phyloP scores from a whole-genome alignment of 1,140 invertebrate species.

The Megalonaias nervosa region DNA sequence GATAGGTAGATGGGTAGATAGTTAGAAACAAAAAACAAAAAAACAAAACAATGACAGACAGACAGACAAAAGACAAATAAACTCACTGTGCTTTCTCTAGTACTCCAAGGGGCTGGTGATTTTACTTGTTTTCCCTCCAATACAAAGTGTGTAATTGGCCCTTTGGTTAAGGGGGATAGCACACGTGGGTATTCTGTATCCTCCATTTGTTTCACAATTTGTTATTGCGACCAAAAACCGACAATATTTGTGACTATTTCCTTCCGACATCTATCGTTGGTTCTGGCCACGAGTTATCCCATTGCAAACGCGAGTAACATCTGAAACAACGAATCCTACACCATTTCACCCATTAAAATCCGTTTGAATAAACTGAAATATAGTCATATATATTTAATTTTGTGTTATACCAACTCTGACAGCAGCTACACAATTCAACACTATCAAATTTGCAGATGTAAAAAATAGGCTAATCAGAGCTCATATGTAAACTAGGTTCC shows the following conservation, averaged over 20 bases:
- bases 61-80: neutral
- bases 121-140: conserved; percentile 35
- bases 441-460: no score
- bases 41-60: neutral
- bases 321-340: neutral
- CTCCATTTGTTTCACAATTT: conserved; percentile 24
- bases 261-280: neutral
- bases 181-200: conserved; percentile 28
- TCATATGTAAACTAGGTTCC: no score
- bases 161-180: conserved; percentile 26
- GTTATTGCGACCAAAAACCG: neutral
- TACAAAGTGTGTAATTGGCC: conserved; percentile 38
- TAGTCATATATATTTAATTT: no score
- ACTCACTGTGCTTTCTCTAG: conserved; percentile 4
- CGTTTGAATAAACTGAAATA: neutral
- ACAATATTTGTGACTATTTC: neutral
- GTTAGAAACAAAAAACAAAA: neutral
- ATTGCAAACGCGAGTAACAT: neutral
- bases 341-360: neutral
- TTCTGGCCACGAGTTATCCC: neutral
- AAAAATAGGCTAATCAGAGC: no score
- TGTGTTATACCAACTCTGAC: no score
- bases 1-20: neutral
- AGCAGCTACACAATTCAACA: no score
- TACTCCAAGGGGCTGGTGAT: conserved; percentile 8